Percentiles rank a stretch among this genome's conserved stretches.
Evolutionary conservation across 2,888 invertebrate species (phyloP).

Genomic region (Odontocolon sp.): DNA sequence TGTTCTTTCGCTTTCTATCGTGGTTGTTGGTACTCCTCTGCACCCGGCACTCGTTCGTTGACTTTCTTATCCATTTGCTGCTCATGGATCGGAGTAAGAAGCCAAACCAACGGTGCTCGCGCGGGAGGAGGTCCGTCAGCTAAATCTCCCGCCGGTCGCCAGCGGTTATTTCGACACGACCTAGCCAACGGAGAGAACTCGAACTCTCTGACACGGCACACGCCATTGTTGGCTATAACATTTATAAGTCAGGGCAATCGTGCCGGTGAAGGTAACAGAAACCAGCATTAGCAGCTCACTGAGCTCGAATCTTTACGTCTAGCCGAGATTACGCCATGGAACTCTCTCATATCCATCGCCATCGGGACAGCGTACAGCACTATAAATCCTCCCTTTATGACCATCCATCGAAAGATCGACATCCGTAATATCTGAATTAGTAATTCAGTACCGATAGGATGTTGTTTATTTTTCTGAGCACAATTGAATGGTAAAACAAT

Average conservation of each 20-base stretch:
- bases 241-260: slow-evolving; percentile 54
- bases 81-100: neutral
- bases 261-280: slow-evolving; percentile 36
- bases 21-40: slow-evolving; percentile 26
- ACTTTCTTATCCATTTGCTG: slow-evolving; percentile 45
- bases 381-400: slow-evolving; percentile 21
- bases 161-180: slow-evolving; percentile 50
- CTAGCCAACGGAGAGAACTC: slow-evolving; percentile 47
- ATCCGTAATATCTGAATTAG: slow-evolving; percentile 7
- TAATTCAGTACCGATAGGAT: slow-evolving; percentile 8
- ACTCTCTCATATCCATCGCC: slow-evolving; percentile 23
- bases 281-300: neutral
- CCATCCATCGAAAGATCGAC: slow-evolving; percentile 25
- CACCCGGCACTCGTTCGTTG: slow-evolving; percentile 7
- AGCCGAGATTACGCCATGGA: slow-evolving; percentile 32
- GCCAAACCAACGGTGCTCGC: neutral
- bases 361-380: slow-evolving; percentile 16
- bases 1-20: slow-evolving; percentile 33
- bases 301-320: slow-evolving; percentile 3
- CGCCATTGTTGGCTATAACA: slow-evolving; percentile 54
- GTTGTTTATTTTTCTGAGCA: neutral
- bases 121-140: slow-evolving; percentile 52
- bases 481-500: neutral
- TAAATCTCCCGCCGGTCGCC: slow-evolving; percentile 41
- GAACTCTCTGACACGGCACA: slow-evolving; percentile 33